Percentiles rank a stretch among this genome's conserved stretches.
phyloP scores from a whole-genome alignment of 2,888 invertebrate genomes.

The Drosophila acutilabella region DNA sequence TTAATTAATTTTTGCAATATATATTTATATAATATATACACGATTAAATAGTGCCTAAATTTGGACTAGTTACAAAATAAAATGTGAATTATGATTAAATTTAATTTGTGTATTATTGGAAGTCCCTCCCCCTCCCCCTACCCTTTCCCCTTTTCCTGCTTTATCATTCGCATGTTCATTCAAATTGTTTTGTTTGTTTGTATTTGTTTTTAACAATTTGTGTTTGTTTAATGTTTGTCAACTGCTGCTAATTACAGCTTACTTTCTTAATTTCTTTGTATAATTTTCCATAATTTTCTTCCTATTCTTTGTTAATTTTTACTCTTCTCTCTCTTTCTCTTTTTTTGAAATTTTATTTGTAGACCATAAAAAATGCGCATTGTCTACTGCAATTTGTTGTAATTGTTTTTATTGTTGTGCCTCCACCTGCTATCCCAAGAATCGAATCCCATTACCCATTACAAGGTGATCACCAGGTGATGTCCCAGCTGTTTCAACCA shows the following conservation, averaged over 20 bases:
- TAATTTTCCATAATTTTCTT: slow-evolving; percentile 39
- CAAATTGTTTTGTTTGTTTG: slow-evolving; percentile 18
- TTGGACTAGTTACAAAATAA: slow-evolving; percentile 59
- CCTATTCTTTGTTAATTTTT: slow-evolving; percentile 44
- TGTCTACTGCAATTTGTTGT: slow-evolving; percentile 59
- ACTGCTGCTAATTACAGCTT: slow-evolving; percentile 36
- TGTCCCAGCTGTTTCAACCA: slow-evolving; percentile 52
- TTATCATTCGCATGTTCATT: slow-evolving; percentile 46
- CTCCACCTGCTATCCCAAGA: slow-evolving; percentile 57
- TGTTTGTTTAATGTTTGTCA: slow-evolving; percentile 39
- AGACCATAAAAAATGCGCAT: slow-evolving; percentile 83
- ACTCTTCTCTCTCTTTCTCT: slow-evolving; percentile 44
- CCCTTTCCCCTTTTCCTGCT: slow-evolving; percentile 25
- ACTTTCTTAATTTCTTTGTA: slow-evolving; percentile 26
- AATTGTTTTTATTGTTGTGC: slow-evolving; percentile 65
- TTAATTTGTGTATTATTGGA: slow-evolving; percentile 68
- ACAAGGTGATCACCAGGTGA: slow-evolving; percentile 35
- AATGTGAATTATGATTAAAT: slow-evolving; percentile 63
- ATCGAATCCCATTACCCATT: slow-evolving; percentile 44
- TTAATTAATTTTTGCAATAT: slow-evolving; percentile 74
- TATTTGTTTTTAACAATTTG: slow-evolving; percentile 34
- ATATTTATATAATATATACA: slow-evolving; percentile 32
- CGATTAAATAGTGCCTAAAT: slow-evolving; percentile 53
- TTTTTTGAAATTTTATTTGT: slow-evolving; percentile 69
- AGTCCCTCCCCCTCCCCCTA: neutral